Conservation (phyloP, 2,888 invertebrate species). For the Drosophila recens region DNA sequence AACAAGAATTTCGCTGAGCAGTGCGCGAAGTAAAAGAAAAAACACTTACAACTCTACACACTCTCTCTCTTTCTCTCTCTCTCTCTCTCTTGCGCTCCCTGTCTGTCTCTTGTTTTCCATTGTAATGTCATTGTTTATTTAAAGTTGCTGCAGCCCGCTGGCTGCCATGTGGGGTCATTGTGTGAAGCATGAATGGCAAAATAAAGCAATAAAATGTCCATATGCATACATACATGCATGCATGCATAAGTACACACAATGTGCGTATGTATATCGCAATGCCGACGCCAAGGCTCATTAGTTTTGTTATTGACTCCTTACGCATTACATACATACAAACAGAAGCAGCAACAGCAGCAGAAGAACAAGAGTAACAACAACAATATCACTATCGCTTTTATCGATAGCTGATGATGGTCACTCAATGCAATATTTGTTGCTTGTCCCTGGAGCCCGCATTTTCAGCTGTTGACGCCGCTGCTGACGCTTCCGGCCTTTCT, state of each 20-base stretch:
- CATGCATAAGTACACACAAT: neutral
- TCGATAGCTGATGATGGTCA: conserved; percentile 70
- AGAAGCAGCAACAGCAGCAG: conserved; percentile 24
- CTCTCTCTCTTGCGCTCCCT: neutral
- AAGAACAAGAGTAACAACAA: conserved; percentile 13
- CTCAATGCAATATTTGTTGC: conserved; percentile 63
- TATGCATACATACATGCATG: conserved; percentile 13
- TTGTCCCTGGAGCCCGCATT: conserved; percentile 66
- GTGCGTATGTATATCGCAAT: conserved; percentile 40
- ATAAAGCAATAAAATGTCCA: conserved; percentile 71
- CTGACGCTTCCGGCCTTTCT: conserved; percentile 62
- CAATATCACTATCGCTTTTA: conserved; percentile 74
- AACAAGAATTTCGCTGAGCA: conserved; percentile 30
- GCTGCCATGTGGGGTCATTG: conserved; percentile 78
- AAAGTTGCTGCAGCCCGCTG: conserved; percentile 54
- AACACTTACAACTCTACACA: neutral
- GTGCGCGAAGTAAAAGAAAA: conserved; percentile 6
- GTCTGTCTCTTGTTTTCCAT: conserved; percentile 17
- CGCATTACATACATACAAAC: conserved; percentile 36
- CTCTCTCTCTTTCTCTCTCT: neutral
- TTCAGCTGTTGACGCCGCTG: conserved; percentile 65
- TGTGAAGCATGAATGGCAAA: conserved; percentile 76
- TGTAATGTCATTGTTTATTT: conserved; percentile 63
- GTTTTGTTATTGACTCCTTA: conserved; percentile 78
- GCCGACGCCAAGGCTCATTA: conserved; percentile 77